A percentile compares a stretch with the other conserved stretches of the same genome.
phyloP scores from a whole-genome alignment of 1,140 invertebrate species.

The Ceratoteleas bidentatus region DNA sequence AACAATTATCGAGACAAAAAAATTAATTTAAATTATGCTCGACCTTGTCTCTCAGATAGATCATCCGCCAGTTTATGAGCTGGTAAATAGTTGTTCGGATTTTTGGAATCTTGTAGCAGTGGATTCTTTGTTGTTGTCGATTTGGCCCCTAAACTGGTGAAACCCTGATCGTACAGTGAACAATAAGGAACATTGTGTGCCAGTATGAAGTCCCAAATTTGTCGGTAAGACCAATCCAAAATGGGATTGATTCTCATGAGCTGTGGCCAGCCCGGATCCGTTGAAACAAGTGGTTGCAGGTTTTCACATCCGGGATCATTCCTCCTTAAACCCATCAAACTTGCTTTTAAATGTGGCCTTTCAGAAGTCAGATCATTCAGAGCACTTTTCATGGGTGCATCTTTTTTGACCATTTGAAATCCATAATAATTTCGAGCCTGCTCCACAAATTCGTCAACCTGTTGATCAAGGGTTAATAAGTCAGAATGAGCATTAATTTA shows the following conservation, averaged over 20 bases:
- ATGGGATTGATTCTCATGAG: slow-evolving; percentile 94
- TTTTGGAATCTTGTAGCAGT: slow-evolving; percentile 82
- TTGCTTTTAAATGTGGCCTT: slow-evolving; percentile 88
- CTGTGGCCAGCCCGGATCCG: slow-evolving; percentile 93
- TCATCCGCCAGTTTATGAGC: slow-evolving; percentile 89
- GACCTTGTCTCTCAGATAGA: slow-evolving; percentile 87
- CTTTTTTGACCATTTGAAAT: slow-evolving; percentile 86
- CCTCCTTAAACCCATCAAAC: slow-evolving; percentile 93
- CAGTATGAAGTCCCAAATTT: slow-evolving; percentile 94
- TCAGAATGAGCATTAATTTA: background rate
- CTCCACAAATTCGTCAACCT: slow-evolving; percentile 91
- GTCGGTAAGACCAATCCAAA: slow-evolving; percentile 93
- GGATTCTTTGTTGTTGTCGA: slow-evolving; percentile 92
- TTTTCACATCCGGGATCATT: slow-evolving; percentile 90
- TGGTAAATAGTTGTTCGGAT: slow-evolving; percentile 85
- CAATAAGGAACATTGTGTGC: slow-evolving; percentile 92
- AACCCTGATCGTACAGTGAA: slow-evolving; percentile 92
- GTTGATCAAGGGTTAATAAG: slow-evolving; percentile 3
- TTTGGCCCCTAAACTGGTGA: slow-evolving; percentile 92
- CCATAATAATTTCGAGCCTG: slow-evolving; percentile 87
- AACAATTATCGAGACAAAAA: background rate
- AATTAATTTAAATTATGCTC: slow-evolving; percentile 70
- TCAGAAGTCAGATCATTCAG: slow-evolving; percentile 84
- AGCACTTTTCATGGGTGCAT: slow-evolving; percentile 87
- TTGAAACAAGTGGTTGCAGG: slow-evolving; percentile 82